A percentile compares a stretch with the other conserved stretches of the same genome.
phyloP scores from a whole-genome alignment of 2,888 invertebrate genomes.

The Hesperia comma region DNA sequence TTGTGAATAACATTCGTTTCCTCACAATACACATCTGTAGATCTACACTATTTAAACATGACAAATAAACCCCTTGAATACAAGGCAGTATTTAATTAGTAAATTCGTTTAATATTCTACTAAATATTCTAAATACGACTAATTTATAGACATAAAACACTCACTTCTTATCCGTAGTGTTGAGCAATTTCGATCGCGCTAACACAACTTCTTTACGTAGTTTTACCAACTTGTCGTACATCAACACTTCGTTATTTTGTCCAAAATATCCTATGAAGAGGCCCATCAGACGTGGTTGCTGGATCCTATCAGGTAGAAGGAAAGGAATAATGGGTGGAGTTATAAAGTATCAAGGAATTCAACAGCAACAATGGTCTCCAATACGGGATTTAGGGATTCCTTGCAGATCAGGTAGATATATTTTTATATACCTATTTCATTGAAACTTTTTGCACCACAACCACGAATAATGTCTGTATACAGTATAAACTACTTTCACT shows the following conservation, averaged over 20 bases:
- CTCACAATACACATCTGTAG: no score
- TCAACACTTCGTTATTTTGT: conserved; percentile 46
- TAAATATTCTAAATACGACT: no score
- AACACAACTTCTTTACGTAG: conserved; percentile 50
- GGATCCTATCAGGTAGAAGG: conserved; percentile 74
- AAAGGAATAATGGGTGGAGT: conserved; percentile 11
- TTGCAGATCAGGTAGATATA: neutral
- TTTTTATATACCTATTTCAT: neutral
- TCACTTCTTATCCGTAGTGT: conserved; percentile 49
- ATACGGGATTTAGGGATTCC: neutral
- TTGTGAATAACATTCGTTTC: no score
- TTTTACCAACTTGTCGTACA: conserved; percentile 52
- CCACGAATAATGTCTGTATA: no score
- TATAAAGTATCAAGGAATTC: neutral
- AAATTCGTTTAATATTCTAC: no score
- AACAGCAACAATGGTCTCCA: neutral
- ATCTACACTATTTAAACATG: no score
- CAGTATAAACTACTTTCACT: no score
- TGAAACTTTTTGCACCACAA: no score
- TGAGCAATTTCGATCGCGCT: conserved; percentile 39
- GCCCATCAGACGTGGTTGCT: conserved; percentile 86
- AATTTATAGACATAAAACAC: conserved; percentile 20
- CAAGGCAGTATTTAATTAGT: no score
- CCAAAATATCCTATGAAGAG: conserved; percentile 83
- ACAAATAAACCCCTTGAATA: no score